These are phyloP conservation scores for Sebastes itinus DNA, from an alignment of 2,797 vertebrate genomes.

Conservation along the genomic window DNA sequence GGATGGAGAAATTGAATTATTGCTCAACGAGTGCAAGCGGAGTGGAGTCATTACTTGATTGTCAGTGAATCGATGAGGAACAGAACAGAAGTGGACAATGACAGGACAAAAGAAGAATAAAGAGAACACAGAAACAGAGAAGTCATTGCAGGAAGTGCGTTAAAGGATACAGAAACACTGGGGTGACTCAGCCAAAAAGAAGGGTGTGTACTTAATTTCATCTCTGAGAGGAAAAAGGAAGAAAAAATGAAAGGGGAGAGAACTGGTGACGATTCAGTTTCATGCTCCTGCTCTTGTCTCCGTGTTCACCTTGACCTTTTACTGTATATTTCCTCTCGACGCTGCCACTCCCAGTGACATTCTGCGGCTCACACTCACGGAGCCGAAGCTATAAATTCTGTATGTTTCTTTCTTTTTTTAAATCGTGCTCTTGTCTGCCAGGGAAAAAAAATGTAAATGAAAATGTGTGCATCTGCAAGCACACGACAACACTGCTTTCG, in stretches of 20 bases:
- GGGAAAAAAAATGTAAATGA: constrained; percentile 17
- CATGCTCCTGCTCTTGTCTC: constrained; percentile 9
- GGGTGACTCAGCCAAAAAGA: neutral
- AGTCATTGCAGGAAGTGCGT: neutral
- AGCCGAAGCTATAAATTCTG: constrained; percentile 39
- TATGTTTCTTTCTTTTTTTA: constrained; percentile 11
- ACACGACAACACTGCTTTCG: neutral
- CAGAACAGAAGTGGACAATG: constrained; percentile 11
- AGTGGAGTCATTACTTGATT: constrained; percentile 9
- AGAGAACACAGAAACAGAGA: constrained; percentile 5
- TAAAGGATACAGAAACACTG: neutral
- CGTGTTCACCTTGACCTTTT: constrained; percentile 61
- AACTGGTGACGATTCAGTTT: neutral
- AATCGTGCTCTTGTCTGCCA: constrained; percentile 27
- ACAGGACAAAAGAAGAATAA: constrained; percentile 10
- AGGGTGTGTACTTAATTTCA: neutral
- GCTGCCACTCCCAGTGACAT: constrained; percentile 6
- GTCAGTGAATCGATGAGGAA: constrained; percentile 15
- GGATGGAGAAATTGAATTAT: constrained; percentile 21
- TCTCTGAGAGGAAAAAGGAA: neutral
- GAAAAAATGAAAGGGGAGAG: neutral
- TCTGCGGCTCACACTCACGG: neutral
- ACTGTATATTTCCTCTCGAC: neutral
- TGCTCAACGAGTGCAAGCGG: constrained; percentile 32
- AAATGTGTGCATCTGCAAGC: neutral